Evolutionary conservation across 2,113 vertebrate species (phyloP).

Genomic region (Noturus placidus): DNA sequence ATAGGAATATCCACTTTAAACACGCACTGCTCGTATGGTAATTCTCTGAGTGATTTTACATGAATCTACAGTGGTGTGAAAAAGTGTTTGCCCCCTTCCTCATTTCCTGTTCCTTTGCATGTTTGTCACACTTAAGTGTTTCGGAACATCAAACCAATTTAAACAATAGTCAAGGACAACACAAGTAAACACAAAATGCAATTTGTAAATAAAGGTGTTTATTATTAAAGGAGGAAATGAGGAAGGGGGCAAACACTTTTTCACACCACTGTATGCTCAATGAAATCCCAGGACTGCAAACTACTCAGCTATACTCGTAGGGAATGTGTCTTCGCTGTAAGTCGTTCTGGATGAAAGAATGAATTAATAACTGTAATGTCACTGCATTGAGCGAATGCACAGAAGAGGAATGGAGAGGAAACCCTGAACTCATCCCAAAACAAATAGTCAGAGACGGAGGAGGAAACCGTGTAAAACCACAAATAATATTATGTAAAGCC

Average conservation of each 20-base stretch:
- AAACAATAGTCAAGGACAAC: too few relatives aligned
- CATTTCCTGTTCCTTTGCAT: too few relatives aligned
- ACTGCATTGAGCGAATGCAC: not conserved
- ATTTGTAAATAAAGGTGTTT: too few relatives aligned
- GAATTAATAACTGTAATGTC: not conserved
- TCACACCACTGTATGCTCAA: too few relatives aligned
- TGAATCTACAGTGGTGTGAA: too few relatives aligned
- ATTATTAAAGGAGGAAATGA: too few relatives aligned
- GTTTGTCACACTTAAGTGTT: too few relatives aligned
- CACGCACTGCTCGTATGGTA: not conserved
- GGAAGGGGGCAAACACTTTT: too few relatives aligned
- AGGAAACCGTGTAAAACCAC: constrained; percentile 21
- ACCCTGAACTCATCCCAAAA: constrained; percentile 35
- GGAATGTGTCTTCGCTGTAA: not conserved
- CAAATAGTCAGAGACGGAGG: constrained; percentile 25
- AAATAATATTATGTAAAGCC: constrained; percentile 23
- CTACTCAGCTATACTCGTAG: not conserved
- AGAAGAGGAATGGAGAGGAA: constrained; percentile 22
- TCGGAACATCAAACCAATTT: too few relatives aligned
- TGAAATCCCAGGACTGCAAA: not conserved
- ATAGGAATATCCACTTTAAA: not conserved
- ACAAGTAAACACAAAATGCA: too few relatives aligned
- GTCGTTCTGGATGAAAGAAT: not conserved
- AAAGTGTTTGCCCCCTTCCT: too few relatives aligned
- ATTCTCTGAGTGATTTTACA: not conserved